A percentile compares a stretch with the other conserved stretches of the same genome.
Conservation (phyloP, 2,113 vertebrate genomes). For the Cryptomyrus ogoouensis region DNA sequence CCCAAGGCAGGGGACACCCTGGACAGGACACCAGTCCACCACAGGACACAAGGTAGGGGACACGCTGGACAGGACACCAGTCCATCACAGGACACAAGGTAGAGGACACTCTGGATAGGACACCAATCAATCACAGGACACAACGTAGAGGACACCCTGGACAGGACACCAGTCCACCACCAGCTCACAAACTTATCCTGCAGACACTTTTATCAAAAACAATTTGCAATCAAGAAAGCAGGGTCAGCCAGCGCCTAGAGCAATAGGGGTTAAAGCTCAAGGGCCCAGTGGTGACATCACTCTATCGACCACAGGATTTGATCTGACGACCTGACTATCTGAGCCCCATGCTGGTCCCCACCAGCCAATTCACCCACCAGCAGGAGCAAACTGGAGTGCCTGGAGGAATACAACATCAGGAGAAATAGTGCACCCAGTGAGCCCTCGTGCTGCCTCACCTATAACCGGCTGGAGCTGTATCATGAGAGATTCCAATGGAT, state of each 20-base stretch:
- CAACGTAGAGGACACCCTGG: not conserved
- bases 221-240: not conserved
- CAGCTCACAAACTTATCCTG: not conserved
- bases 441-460: not conserved
- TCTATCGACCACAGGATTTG: not conserved
- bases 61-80: not conserved
- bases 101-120: not conserved
- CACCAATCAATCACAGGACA: not conserved
- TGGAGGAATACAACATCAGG: not conserved
- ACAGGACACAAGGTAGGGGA: not conserved
- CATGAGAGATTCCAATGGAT: not conserved
- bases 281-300: not conserved
- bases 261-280: not conserved
- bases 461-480: not conserved
- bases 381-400: not conserved
- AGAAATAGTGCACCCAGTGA: not conserved
- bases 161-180: not conserved
- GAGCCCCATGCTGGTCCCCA: not conserved
- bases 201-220: not conserved
- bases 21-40: not conserved
- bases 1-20: not conserved
- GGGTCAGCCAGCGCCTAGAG: not conserved
- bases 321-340: not conserved
- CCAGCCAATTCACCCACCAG: not conserved
- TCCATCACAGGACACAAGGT: not conserved